Conservation (phyloP, 1,140 invertebrate genomes). For the Mercenaria mercenaria region DNA sequence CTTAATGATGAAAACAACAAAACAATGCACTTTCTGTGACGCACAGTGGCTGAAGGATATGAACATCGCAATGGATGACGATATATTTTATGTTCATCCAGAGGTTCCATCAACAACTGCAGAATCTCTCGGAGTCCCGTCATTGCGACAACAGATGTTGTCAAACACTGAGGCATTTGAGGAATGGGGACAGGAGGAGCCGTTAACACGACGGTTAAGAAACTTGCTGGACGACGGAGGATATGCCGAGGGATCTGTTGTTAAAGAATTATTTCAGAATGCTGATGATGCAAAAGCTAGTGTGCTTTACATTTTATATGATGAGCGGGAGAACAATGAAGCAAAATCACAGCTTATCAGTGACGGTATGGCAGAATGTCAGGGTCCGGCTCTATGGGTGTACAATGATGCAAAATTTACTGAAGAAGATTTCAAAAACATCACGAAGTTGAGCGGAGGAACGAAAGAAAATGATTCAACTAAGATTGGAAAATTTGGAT, state of each 20-base stretch:
- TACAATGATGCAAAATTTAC: constrained; percentile 82
- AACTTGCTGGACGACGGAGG: constrained; percentile 74
- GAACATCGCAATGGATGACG: not conserved
- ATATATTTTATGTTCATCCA: constrained; percentile 38
- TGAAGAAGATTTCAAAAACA: constrained; percentile 80
- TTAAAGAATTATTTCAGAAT: constrained; percentile 84
- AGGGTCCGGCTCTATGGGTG: constrained; percentile 81
- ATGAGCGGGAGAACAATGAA: constrained; percentile 80
- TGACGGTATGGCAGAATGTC: constrained; percentile 77
- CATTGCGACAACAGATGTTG: constrained; percentile 55
- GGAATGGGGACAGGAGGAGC: constrained; percentile 77
- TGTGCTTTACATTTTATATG: constrained; percentile 85
- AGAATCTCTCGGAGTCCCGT: constrained; percentile 46
- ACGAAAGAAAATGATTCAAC: constrained; percentile 78
- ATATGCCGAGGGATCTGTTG: constrained; percentile 78
- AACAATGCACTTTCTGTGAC: constrained; percentile 50
- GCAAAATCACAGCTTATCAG: constrained; percentile 73
- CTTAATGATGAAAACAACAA: not conserved
- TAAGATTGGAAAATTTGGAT: constrained; percentile 83
- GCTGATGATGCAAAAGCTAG: constrained; percentile 86
- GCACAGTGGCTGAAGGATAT: constrained; percentile 2
- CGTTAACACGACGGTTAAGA: constrained; percentile 74
- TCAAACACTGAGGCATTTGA: constrained; percentile 44
- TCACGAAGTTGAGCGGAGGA: constrained; percentile 78
- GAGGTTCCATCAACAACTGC: constrained; percentile 15